These are phyloP conservation scores for Macaca mulatta DNA, from an alignment of 2,113 vertebrate species.

Conservation along the genomic window DNA sequence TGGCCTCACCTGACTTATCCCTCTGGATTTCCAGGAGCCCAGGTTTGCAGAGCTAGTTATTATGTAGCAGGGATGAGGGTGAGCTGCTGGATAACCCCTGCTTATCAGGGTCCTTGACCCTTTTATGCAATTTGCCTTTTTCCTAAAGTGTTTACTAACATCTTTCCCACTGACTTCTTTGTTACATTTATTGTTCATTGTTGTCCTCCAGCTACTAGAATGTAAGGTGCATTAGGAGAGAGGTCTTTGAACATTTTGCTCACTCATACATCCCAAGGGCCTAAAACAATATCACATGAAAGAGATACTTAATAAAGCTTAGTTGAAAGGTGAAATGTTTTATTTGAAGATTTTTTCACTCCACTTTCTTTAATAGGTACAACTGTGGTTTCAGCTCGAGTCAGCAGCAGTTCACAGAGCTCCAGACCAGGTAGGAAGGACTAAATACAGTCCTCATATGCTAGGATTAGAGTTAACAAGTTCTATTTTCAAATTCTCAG, in stretches of 20 bases:
- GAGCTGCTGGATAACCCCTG: not conserved
- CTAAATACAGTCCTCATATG: not conserved
- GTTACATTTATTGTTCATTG: not conserved
- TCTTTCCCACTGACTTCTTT: not conserved
- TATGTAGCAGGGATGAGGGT: not conserved
- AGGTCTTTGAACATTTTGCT: not conserved
- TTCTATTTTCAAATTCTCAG: not conserved
- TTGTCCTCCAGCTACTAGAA: not conserved
- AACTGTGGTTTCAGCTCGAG: not conserved
- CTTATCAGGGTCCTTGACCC: not conserved
- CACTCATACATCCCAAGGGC: not conserved
- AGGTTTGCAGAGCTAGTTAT: not conserved
- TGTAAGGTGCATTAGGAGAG: not conserved
- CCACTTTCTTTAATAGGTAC: not conserved
- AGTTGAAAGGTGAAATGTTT: not conserved
- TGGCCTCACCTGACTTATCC: not conserved
- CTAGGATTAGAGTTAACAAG: not conserved
- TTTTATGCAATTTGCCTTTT: not conserved
- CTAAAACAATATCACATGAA: not conserved
- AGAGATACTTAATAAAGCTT: not conserved
- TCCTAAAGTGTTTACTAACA: not conserved
- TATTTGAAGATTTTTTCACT: not conserved
- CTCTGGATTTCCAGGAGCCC: not conserved
- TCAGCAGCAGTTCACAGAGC: not conserved
- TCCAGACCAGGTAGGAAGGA: not conserved